Percentiles rank a stretch among this genome's conserved stretches.
These are phyloP conservation scores for Chrysochloris asiatica DNA, from an alignment of 2,113 vertebrate genomes.

Conservation along the genomic window DNA sequence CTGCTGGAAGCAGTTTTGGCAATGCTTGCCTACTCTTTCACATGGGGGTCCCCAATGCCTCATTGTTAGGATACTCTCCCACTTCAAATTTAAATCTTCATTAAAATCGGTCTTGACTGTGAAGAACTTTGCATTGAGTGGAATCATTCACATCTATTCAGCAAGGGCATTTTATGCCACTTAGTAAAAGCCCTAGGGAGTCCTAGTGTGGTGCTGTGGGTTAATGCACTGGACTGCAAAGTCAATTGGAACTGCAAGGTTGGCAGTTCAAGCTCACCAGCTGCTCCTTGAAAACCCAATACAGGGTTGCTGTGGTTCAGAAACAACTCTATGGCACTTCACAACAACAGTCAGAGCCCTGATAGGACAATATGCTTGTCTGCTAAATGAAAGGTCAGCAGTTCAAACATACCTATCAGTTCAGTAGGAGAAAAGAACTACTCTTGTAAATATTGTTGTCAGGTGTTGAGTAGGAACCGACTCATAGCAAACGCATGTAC, in stretches of 20 bases:
- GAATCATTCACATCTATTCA: not conserved
- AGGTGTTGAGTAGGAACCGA: too few species aligned
- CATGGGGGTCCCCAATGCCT: fast-evolving
- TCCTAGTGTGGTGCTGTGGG: too few species aligned
- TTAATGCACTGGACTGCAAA: too few species aligned
- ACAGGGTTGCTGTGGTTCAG: too few species aligned
- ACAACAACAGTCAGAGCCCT: too few species aligned
- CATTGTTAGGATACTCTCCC: not conserved
- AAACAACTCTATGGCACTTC: too few species aligned
- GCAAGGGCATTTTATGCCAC: not conserved
- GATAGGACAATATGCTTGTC: too few species aligned
- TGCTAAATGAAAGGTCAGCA: not conserved
- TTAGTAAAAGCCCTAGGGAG: not conserved
- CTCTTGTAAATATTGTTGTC: not conserved
- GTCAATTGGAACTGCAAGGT: not conserved
- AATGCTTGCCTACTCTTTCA: not conserved
- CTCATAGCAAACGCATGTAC: too few species aligned
- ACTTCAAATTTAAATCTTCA: not conserved
- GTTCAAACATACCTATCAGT: not conserved
- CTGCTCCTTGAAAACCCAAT: too few species aligned
- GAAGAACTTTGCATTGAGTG: not conserved
- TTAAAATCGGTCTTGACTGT: not conserved
- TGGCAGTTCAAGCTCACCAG: not conserved
- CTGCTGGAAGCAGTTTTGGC: not conserved
- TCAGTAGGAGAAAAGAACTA: not conserved